Evolutionary conservation across 1,140 invertebrate species (phyloP), one percentile per base, ranked within the genome.

Genomic region (Aphidius ervi): DNA sequence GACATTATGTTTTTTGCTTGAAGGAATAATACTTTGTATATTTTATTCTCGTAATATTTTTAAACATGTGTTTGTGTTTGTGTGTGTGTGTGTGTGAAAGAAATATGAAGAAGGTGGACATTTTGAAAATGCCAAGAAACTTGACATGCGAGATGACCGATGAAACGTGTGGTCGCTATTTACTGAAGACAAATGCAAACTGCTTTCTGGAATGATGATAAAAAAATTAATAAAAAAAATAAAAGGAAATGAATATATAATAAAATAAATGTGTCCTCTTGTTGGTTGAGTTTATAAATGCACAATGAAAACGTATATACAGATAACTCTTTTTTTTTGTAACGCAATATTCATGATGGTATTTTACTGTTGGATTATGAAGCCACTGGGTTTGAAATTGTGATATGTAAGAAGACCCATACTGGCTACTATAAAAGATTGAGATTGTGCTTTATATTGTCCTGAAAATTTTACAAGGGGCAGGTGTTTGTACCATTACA

Each of bases 401-500:
- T 10, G 39, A 49, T 50, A 64, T 56, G 61, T 65, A 61, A 65
- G 63, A 61, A 53, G 61, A 63, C 50, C 57, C 47, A 46, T 52
- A 50, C 23, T 42, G 9, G 8, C 20, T 45, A 56, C 46, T 43
- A 46, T 2, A 31, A 9, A 48, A 62, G 61, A 67, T 67, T 56
- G 52, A 65, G 66, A 67, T 67, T 65, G 62, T 55, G 57, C 50
- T 62, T 52, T 62, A 49, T 65, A 62, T 67, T 67, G 64, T 65
- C 62, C 64, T 40, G 58, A 58, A 58, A 64, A 64, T 58, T 56
- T 54, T 48, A 63, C 65, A 59, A 31, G 60, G 49, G 63, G 66
- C 66, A 67, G 66, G 66, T 67, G 66, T 67, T 62, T 31, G 4
- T 65, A 62, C 46, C 57, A 63, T 65, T 63, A 67, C 66, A 65